Percentiles rank a stretch among this genome's conserved stretches.
phyloP scores from a whole-genome alignment of 2,797 vertebrate species.

The Myripristis murdjan region DNA sequence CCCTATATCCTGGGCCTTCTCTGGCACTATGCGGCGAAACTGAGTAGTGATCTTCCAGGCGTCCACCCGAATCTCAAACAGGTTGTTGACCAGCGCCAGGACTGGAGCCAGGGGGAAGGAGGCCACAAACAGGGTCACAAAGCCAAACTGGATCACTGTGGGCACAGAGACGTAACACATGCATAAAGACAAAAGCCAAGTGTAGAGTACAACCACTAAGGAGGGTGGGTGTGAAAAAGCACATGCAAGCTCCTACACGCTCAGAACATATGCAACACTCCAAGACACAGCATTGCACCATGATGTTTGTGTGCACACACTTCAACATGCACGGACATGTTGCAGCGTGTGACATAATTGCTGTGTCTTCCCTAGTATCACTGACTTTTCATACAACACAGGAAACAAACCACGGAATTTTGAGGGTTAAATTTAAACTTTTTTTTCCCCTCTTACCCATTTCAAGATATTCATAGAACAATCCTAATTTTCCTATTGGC shows the following conservation, averaged over 20 bases:
- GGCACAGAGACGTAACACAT: slow-evolving; percentile 3
- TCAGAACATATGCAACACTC: too few relatives aligned
- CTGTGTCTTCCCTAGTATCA: too few relatives aligned
- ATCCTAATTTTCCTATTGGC: slow-evolving; percentile 88
- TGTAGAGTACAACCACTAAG: not conserved
- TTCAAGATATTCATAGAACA: slow-evolving; percentile 97
- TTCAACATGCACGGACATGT: too few relatives aligned
- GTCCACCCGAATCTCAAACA: slow-evolving; percentile 93
- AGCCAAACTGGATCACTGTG: slow-evolving; percentile 97
- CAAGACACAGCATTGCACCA: too few relatives aligned
- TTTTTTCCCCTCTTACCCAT: slow-evolving; percentile 91
- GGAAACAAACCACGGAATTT: not conserved
- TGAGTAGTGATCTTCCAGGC: slow-evolving; percentile 96
- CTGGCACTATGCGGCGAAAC: slow-evolving; percentile 90
- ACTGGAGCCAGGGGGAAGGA: slow-evolving; percentile 95
- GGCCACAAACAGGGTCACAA: slow-evolving; percentile 96
- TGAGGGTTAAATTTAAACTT: not conserved
- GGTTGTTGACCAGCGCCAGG: slow-evolving; percentile 94
- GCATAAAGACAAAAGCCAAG: not conserved
- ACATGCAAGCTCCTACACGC: slow-evolving; percentile 1
- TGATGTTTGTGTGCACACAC: not conserved
- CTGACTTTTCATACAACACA: not conserved
- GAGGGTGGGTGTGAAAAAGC: not conserved
- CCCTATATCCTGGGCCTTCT: slow-evolving; percentile 93
- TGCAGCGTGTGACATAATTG: too few relatives aligned